phyloP scores from a whole-genome alignment of 2,113 vertebrate species.

The Hoplias malabaricus region DNA sequence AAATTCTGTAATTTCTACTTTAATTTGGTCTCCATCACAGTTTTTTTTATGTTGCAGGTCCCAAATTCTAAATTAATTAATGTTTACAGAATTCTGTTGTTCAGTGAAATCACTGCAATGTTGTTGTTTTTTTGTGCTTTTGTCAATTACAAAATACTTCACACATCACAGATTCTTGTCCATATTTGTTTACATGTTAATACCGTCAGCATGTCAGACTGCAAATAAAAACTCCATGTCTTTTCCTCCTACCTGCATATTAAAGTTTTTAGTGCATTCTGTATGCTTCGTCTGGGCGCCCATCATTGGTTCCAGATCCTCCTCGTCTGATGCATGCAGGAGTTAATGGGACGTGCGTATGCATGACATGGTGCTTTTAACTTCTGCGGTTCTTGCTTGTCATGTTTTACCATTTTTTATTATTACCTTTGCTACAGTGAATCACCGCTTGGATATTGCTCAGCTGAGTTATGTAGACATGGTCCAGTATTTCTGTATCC shows the following conservation, averaged over 20 bases:
- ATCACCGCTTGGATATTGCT: not conserved
- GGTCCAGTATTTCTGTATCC: not conserved
- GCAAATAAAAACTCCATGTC: slow-evolving; percentile 18
- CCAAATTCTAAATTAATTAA: too few relatives aligned
- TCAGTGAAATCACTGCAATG: too few relatives aligned
- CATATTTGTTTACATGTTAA: slow-evolving; percentile 47
- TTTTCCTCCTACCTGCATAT: slow-evolving; percentile 22
- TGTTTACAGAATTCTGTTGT: too few relatives aligned
- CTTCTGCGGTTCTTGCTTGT: not conserved
- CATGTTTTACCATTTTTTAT: not conserved
- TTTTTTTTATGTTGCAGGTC: too few relatives aligned
- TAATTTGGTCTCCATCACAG: too few relatives aligned
- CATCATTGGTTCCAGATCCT: slow-evolving; percentile 35
- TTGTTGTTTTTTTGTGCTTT: too few relatives aligned
- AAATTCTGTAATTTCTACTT: too few relatives aligned
- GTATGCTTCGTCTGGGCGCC: slow-evolving; percentile 2
- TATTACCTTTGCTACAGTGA: not conserved
- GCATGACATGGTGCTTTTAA: slow-evolving; percentile 1
- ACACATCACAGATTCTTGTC: slow-evolving; percentile 42
- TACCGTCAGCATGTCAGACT: slow-evolving; percentile 44
- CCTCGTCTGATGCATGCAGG: slow-evolving; percentile 3
- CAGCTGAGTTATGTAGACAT: not conserved
- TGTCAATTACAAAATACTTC: too few relatives aligned
- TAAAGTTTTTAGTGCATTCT: slow-evolving; percentile 16
- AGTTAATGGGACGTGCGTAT: not conserved